Evolutionary conservation across 2,888 invertebrate genomes (phyloP), one percentile per base, ranked within the genome.

Genomic region (Cybosia mesomella): DNA sequence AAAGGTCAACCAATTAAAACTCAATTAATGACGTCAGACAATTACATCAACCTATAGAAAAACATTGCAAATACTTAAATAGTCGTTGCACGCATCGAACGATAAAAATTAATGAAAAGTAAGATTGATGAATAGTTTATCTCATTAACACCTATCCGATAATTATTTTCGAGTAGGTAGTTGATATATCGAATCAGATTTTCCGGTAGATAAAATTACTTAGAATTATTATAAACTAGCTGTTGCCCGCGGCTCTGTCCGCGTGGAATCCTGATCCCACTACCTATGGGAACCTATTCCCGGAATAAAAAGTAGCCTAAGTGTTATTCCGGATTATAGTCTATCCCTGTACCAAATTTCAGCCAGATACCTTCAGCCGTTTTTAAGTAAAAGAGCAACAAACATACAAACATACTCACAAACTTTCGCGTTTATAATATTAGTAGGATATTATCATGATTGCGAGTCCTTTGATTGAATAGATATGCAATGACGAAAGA

Each of bases 101-200:
- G 32, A 39, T 59, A 59, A 58, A 28, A 24, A 55, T 18, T 8
- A 24, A 55, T 15, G 9, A 55, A 55, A 59, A 22, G 18, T n/a
- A 59, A 24, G 15, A 59, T 39, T 24, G 22, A 59, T 59, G 4
- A 1, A 39, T 36, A 15, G 18, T 59, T 55, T 58, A 58, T 58
- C 58, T 58, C 58, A 34, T n/a, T 34, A 34, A 21, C n/a, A 49
- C 49, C 2, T 58, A 28, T 62, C 28, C 32, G 49, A 62, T 49
- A 53, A 49, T 62, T 62, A 28, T 21, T 13, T 24, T 8, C 55
- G 55, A 24, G 13, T 61, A 15, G 11, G 11, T 49, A 61, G n/a
- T 49, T 32, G 18, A 22, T 18, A 53, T n/a, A 62, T 62, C 32
- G n/a, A 62, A 62, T 62, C 49, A 28, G 32, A 13, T 32, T 61